phyloP scores from a whole-genome alignment of 2,113 vertebrate genomes.

The Hippocampus abdominalis region DNA sequence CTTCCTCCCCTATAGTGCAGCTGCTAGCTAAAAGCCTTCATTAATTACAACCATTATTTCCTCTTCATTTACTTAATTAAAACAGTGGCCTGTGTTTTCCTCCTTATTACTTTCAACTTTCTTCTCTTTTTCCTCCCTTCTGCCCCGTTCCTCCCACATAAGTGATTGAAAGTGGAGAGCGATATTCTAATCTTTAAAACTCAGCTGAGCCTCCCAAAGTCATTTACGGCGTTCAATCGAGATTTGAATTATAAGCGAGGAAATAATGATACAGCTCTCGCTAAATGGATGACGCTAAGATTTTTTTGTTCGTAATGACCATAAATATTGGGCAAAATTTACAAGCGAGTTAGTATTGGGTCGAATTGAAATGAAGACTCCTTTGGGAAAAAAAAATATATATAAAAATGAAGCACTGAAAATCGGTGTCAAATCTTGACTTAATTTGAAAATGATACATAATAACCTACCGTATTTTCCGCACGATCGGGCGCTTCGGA shows the following conservation, averaged over 20 bases:
- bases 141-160: slow-evolving; percentile 25
- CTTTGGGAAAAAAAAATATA: too few relatives aligned
- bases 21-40: slow-evolving; percentile 72
- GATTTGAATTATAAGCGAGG: background rate
- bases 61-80: slow-evolving; percentile 72
- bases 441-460: too few relatives aligned
- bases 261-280: background rate
- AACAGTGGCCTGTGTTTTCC: slow-evolving; percentile 69
- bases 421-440: too few relatives aligned
- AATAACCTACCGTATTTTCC: too few relatives aligned
- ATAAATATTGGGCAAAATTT: too few relatives aligned
- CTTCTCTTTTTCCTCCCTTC: slow-evolving; percentile 58
- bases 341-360: too few relatives aligned
- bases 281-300: background rate
- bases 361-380: too few relatives aligned
- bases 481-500: too few relatives aligned
- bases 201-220: background rate
- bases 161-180: background rate
- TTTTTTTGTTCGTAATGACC: background rate
- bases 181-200: too few relatives aligned
- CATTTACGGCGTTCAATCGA: background rate
- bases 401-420: too few relatives aligned
- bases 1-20: slow-evolving; percentile 49
- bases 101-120: slow-evolving; percentile 42
- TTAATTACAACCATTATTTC: slow-evolving; percentile 69